Conservation (phyloP, 2,797 vertebrate genomes). For the Choloepus didactylus region DNA sequence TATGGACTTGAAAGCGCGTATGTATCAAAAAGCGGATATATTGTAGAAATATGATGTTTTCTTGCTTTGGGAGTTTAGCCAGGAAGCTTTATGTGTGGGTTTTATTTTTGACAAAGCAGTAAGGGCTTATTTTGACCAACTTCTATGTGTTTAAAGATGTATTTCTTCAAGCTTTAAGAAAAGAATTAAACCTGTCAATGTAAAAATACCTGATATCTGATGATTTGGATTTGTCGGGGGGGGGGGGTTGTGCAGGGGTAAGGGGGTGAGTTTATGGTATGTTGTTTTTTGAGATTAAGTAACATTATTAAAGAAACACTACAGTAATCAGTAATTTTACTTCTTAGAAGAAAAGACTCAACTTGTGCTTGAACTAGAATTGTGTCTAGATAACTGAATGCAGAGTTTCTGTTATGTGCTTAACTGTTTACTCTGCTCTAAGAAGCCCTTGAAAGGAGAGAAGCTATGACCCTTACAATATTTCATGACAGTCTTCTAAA, state of each 20-base stretch:
- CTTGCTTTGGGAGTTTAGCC: constrained; percentile 68
- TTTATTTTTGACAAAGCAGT: constrained; percentile 81
- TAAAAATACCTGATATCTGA: constrained; percentile 65
- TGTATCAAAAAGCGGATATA: constrained; percentile 12
- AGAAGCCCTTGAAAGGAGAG: background rate
- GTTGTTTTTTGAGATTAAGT: background rate
- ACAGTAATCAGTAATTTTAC: background rate
- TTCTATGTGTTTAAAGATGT: constrained; percentile 82
- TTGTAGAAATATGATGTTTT: constrained; percentile 64
- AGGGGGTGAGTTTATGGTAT: background rate
- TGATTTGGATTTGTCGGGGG: background rate
- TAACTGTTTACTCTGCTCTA: background rate
- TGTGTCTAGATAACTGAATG: background rate
- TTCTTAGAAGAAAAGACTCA: background rate
- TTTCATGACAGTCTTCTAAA: background rate
- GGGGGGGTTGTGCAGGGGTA: no score
- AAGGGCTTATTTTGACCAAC: constrained; percentile 85
- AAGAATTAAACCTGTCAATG: constrained; percentile 82
- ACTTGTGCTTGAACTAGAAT: background rate
- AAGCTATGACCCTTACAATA: background rate
- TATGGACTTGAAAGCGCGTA: constrained; percentile 80
- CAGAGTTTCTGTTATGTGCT: background rate
- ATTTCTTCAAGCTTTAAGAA: constrained; percentile 84
- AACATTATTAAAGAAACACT: background rate
- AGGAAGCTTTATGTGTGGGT: constrained; percentile 77